Base-by-base conservation (phyloP, 2,888 invertebrate species). In the Oscheius sp. region DNA sequence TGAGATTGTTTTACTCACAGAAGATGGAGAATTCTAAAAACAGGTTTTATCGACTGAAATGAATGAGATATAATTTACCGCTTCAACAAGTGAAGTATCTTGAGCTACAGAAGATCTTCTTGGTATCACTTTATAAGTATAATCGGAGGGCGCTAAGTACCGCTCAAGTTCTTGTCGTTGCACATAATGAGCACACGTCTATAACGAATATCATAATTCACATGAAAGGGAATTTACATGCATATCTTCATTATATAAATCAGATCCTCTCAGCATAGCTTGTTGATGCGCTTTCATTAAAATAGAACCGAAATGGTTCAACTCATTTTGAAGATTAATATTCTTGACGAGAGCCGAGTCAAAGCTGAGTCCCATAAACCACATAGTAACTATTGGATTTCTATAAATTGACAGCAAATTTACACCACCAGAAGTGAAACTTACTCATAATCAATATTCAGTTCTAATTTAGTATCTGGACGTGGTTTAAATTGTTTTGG, bases 291-390 rank as follows among this genome's bases (percentile, higher is more conserved):
- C 66, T 27, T 49, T 46, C 52, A 52, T 49, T 18, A 66, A 49
- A 66, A 66, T 66, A 16, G 16, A n/a, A 7, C 56, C 43, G 49
- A 58, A 70, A 59, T 49, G 21, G 29, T 58, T 25, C 82, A 98
- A 97, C 88, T 96, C 96, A 82, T 93, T 93, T 0, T 96, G 97
- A 74, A 98, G 92, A 90, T 98, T 95, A 68, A 99, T 93, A 88
- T 96, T 96, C 52, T 80, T 82, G 9, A 81, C 80, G 63, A 95
- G 91, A 89, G 93, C 94, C 90, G 94, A 95, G 85, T 93, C 93
- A 89, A 99, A 96, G 79, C 94, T 93, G 68, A 99, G 91, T 0
- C 99, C 99, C 86, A 99, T 95, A 90, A 98, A 98, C 99, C 99
- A 99, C 93, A 96, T 93, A 5, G 94, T 93, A 89, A 94, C 93